phyloP scores from a whole-genome alignment of 2,888 invertebrate species.

The Chironomus tentans region DNA sequence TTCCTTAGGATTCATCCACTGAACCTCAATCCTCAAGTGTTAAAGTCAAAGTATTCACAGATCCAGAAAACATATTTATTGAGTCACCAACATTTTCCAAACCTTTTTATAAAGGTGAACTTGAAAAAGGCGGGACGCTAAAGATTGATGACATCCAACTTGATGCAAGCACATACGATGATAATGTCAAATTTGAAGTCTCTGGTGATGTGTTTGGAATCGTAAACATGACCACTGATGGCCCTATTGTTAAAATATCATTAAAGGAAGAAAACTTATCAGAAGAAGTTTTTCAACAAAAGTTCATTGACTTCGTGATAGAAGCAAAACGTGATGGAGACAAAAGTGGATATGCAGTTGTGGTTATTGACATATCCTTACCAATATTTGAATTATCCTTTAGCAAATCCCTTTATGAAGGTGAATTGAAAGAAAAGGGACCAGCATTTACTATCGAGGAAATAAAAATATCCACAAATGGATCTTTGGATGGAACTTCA shows the following conservation, averaged over 20 bases:
- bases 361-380: neutral
- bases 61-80: neutral
- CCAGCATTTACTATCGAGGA: neutral
- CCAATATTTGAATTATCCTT: conserved; percentile 25
- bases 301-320: neutral
- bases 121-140: neutral
- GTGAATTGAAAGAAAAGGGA: conserved; percentile 28
- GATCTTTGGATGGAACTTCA: neutral
- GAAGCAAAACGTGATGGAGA: neutral
- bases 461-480: neutral
- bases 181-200: neutral
- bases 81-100: neutral
- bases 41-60: neutral
- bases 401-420: conserved; percentile 29
- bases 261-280: neutral
- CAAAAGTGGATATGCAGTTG: neutral
- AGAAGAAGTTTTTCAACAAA: neutral
- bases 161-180: neutral
- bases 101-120: neutral
- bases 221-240: neutral
- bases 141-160: neutral
- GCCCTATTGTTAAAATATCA: neutral
- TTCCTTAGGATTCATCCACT: neutral
- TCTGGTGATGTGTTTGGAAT: neutral
- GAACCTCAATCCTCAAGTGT: neutral